Base-by-base conservation (phyloP, 30 jellyfish, hydroid and myxozoan species). In the Aurelia sp. region DNA sequence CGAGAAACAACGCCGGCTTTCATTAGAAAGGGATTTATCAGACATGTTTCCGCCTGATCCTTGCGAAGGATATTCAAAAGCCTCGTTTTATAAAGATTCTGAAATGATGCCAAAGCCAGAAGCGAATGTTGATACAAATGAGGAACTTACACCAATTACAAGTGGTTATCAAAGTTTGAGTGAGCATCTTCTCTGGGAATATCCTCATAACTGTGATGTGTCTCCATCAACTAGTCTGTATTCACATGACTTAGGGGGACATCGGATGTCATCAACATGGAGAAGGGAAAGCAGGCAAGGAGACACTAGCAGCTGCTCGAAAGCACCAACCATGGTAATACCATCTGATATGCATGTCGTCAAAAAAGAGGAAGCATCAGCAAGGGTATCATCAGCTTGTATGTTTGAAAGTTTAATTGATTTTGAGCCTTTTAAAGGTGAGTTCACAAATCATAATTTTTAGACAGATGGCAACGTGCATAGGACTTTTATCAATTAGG, bases 351-450 rank as follows among this genome's bases (percentile, higher is more conserved):
- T 50, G 17, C 81, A 72, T 18, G 78, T 88, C 10, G 80, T 77
- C 41, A 41, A 67, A 5, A 91, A 88, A 55, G 78, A 48, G 17
- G 76, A 48, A 31, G 50, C 67, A 3, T 22, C 64, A 4, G 22
- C 38, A 20, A 59, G 96, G 35, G 69, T 88, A 35, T n/a, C 85
- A 17, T 69, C 89, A 0, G 73, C 96, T 17, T 88, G 96, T 44
- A 88, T 88, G 96, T 87, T 93, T 82, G 98, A 93, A 67, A 87
- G 91, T 88, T 74, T 87, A 33, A 78, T 93, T 22, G 92, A 82
- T 76, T 77, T 93, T 19, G 98, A 93, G 70, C 96, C 97, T 1
- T 93, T 93, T 52, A 81, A 82, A 62, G 92, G 91, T 67, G 94
- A 90, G 81, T 90, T 73, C 53, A 74, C 53, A 11, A 86, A 57